Percentiles rank a stretch among this genome's conserved stretches.
phyloP scores from a whole-genome alignment of 2,113 vertebrate genomes.

The Paedocypris sp. region DNA sequence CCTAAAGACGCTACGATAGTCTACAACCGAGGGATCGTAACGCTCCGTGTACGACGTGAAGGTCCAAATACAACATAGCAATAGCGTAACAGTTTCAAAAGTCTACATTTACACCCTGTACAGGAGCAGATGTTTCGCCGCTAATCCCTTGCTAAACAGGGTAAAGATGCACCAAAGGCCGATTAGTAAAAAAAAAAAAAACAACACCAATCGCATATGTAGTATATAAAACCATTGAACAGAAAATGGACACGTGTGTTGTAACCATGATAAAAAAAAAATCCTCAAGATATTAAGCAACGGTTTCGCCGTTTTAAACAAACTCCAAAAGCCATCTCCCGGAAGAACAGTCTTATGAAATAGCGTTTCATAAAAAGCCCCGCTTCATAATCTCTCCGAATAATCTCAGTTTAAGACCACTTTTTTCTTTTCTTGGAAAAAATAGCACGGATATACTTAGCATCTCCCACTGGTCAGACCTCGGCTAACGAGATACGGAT shows the following conservation, averaged over 20 bases:
- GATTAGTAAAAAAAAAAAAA: constrained; percentile 8
- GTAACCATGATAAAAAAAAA: constrained; percentile 15
- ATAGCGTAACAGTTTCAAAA: constrained; percentile 30
- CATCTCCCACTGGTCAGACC: constrained; percentile 16
- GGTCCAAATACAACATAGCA: constrained; percentile 28
- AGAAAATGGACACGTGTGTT: neutral
- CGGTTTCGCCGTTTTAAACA: constrained; percentile 18
- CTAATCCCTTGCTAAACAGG: constrained; percentile 28
- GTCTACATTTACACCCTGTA: constrained; percentile 34
- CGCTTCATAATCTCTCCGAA: neutral
- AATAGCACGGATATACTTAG: constrained; percentile 25
- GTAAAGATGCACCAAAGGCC: constrained; percentile 8
- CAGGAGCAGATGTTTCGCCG: constrained; percentile 27
- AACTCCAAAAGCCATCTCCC: constrained; percentile 22
- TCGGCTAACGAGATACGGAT: neutral
- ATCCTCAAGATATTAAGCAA: constrained; percentile 4
- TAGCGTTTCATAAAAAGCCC: constrained; percentile 10
- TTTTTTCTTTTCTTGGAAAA: neutral
- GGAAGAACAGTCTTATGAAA: constrained; percentile 48
- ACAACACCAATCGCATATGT: neutral
- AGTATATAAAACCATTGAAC: neutral
- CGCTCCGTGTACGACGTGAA: constrained; percentile 4
- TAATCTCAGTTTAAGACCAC: constrained; percentile 1
- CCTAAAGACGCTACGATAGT: neutral
- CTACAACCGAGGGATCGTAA: neutral